phyloP scores from a whole-genome alignment of 37 sponge, comb jelly and placozoan species.

The Spongia lamella region DNA sequence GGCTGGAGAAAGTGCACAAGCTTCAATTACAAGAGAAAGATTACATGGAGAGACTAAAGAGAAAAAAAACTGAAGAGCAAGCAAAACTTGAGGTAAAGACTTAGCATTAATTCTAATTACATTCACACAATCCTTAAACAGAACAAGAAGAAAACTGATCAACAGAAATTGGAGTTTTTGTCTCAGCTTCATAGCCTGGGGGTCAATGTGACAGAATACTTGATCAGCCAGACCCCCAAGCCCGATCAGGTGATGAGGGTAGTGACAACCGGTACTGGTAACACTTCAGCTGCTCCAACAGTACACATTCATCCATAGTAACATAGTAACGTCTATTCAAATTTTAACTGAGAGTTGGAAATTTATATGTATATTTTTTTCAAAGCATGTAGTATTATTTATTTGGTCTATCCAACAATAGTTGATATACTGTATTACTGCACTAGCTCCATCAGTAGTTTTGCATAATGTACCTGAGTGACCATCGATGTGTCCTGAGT shows the following conservation, averaged over 20 bases:
- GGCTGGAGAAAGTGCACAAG: constrained; percentile 62
- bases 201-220: constrained; percentile 76
- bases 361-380: constrained; percentile 31
- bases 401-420: not conserved
- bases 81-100: constrained; percentile 44
- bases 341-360: not conserved
- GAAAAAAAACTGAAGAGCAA: constrained; percentile 53
- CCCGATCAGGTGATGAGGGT: constrained; percentile 69
- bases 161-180: constrained; percentile 60
- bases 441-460: not conserved
- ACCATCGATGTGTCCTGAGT: not conserved
- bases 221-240: constrained; percentile 74
- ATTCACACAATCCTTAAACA: not conserved
- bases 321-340: no score
- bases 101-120: not conserved
- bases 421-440: constrained; percentile 13
- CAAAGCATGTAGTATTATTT: constrained; percentile 12
- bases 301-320: constrained; percentile 43
- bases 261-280: constrained; percentile 20
- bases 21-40: constrained; percentile 63
- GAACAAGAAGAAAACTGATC: constrained; percentile 43
- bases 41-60: constrained; percentile 55
- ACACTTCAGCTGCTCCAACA: not conserved
- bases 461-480: not conserved
- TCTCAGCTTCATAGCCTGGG: constrained; percentile 58